Conservation (phyloP, 1,140 invertebrate species). For the Lineus longissimus region DNA sequence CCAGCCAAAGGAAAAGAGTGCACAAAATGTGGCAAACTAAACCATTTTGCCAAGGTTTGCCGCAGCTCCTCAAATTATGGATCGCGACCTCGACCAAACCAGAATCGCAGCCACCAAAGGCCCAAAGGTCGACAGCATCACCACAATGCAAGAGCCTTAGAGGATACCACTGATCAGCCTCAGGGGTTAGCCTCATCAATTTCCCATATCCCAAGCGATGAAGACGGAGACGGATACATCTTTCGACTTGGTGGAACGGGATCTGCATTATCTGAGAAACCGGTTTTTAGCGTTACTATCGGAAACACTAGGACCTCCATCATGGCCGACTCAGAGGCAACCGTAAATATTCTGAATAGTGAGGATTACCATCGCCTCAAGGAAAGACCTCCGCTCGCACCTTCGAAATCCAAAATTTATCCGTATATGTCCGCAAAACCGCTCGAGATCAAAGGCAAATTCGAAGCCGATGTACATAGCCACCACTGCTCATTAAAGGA, state of each 20-base stretch:
- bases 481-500: background rate
- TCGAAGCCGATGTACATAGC: conserved; percentile 9
- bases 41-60: too few species aligned
- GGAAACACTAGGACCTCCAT: background rate
- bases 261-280: background rate
- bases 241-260: background rate
- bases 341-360: conserved; percentile 9
- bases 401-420: conserved; percentile 10
- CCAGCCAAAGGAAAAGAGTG: too few species aligned
- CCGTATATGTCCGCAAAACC: conserved; percentile 14
- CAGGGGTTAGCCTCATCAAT: too few species aligned
- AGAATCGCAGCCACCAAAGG: too few species aligned
- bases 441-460: conserved; percentile 10
- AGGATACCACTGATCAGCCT: too few species aligned
- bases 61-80: too few species aligned
- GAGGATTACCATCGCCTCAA: conserved; percentile 7
- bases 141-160: too few species aligned
- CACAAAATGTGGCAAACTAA: too few species aligned
- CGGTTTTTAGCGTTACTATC: background rate
- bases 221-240: too few species aligned
- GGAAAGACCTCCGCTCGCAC: background rate
- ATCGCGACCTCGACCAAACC: too few species aligned
- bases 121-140: too few species aligned
- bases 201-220: too few species aligned
- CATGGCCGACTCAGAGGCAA: conserved; percentile 16